Base-by-base conservation (phyloP, 37 sponge, comb jelly and placozoan genomes). In the Mnemiopsis leidyi region DNA sequence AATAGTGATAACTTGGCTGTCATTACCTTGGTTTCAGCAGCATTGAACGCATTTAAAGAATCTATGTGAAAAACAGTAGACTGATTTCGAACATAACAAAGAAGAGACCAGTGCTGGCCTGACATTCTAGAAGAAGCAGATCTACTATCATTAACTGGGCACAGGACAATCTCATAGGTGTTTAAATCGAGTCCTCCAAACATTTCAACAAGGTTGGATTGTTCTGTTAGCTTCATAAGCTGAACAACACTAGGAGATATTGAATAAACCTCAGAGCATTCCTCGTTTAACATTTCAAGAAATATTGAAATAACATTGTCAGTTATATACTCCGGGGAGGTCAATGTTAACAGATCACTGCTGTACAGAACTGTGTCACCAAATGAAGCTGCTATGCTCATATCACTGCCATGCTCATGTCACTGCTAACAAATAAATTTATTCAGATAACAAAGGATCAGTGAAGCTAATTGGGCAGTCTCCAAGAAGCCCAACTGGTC, bases 171-270 rank as follows among this genome's bases (percentile, higher is more conserved):
- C 24, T 85, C 26, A 85, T 40, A 85, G 29, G 38, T 39, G 24
- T 39, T 21, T 26, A 85, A 39, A 25, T 39, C 61, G 0, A 85
- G 90, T 0, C 61, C 61, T 39, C 9, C 90, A 85, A 85, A 39
- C 90, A 85, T 85, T 39, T 85, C 90, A 2, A 36, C 36, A 29
- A 85, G 23, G 1, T 39, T n/a, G 5, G 61, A 20, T 1, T n/a
- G 20, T 3, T 38, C 48, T 39, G 90, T 33, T 37, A 85, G n/a
- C 36, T 85, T 85, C 28, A 85, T 39, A 0, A 85, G 29, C 36
- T 85, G 90, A 18, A 85, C 90, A 40, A 85, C 61, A 85, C 90
- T 85, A 9, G 90, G 90, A n/a, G 90, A 85, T 28, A 85, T 3
- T 24, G 36, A 38, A 85, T 26, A 85, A 21, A 40, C 35, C 5